Evolutionary conservation across 2,113 vertebrate species (phyloP).

Genomic region (Chaenocephalus aceratus): DNA sequence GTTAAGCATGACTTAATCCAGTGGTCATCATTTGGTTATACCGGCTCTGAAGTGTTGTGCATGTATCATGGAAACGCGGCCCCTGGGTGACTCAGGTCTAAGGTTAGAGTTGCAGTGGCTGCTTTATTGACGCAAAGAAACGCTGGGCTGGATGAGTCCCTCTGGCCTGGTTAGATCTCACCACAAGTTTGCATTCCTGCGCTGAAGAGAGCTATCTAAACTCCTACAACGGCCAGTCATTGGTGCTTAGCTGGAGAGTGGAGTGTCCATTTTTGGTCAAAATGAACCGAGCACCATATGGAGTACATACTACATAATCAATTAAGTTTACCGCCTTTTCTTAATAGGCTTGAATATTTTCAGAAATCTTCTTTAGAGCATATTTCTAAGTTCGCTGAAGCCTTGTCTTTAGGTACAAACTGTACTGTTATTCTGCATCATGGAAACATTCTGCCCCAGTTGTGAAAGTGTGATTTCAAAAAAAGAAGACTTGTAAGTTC

Average conservation of each 20-base stretch:
- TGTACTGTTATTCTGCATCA: slow-evolving; percentile 39
- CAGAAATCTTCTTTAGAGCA: background rate
- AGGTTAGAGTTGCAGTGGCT: slow-evolving; percentile 22
- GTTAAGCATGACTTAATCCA: slow-evolving; percentile 47
- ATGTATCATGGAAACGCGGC: slow-evolving; percentile 48
- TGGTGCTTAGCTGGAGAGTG: slow-evolving; percentile 1
- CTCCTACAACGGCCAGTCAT: slow-evolving; percentile 27
- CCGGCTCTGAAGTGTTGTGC: slow-evolving; percentile 34
- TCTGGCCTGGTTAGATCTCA: slow-evolving; percentile 47
- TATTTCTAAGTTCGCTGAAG: slow-evolving; percentile 12
- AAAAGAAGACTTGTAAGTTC: slow-evolving; percentile 60
- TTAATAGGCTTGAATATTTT: background rate
- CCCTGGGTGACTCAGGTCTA: slow-evolving; percentile 18
- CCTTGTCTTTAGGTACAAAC: background rate
- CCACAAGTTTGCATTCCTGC: slow-evolving; percentile 69
- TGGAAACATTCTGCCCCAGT: slow-evolving; percentile 66
- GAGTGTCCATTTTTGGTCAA: slow-evolving; percentile 30
- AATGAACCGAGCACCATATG: background rate
- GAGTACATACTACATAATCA: background rate
- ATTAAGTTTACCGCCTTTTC: background rate
- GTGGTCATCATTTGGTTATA: slow-evolving; percentile 44
- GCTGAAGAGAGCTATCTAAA: slow-evolving; percentile 41
- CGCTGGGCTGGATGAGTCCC: slow-evolving; percentile 38
- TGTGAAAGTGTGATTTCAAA: slow-evolving; percentile 74
- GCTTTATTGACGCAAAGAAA: slow-evolving; percentile 47